Conservation (phyloP, 2,113 vertebrate genomes). For the Nerophis ophidion region DNA sequence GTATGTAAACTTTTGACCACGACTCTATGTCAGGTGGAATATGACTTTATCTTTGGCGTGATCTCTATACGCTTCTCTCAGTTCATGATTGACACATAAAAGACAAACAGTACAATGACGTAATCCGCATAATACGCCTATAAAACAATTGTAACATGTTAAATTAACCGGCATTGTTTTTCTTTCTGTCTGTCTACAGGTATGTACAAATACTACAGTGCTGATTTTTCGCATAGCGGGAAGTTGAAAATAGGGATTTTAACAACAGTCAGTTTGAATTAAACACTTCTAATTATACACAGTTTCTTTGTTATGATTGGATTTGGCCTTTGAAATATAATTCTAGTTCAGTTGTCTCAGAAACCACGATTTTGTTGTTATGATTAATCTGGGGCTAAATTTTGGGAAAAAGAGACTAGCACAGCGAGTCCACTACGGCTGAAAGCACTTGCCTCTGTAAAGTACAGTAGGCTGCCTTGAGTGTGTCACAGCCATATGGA, state of each 20-base stretch:
- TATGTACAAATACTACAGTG: background rate
- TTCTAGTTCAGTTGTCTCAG: background rate
- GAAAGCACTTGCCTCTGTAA: background rate
- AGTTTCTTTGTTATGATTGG: background rate
- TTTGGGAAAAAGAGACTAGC: background rate
- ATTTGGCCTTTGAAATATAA: background rate
- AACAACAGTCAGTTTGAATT: too few species aligned
- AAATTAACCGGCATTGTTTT: background rate
- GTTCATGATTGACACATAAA: background rate
- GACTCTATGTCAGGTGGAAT: background rate
- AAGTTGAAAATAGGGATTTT: too few species aligned
- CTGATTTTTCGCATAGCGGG: too few species aligned
- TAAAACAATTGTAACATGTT: conserved; percentile 1
- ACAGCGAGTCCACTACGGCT: background rate
- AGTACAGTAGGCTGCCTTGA: background rate
- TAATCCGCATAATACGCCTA: background rate
- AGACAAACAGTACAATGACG: background rate
- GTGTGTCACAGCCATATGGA: conserved; percentile 15
- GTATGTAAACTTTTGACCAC: too few species aligned
- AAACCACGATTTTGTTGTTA: background rate
- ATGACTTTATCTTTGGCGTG: background rate
- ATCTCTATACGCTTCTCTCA: background rate
- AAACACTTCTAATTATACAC: too few species aligned
- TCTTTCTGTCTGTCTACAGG: background rate
- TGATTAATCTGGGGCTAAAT: background rate